A percentile compares a stretch with the other conserved stretches of the same genome.
Conservation (phyloP, 1,140 invertebrate genomes). For the Zaprionus gabonicus region DNA sequence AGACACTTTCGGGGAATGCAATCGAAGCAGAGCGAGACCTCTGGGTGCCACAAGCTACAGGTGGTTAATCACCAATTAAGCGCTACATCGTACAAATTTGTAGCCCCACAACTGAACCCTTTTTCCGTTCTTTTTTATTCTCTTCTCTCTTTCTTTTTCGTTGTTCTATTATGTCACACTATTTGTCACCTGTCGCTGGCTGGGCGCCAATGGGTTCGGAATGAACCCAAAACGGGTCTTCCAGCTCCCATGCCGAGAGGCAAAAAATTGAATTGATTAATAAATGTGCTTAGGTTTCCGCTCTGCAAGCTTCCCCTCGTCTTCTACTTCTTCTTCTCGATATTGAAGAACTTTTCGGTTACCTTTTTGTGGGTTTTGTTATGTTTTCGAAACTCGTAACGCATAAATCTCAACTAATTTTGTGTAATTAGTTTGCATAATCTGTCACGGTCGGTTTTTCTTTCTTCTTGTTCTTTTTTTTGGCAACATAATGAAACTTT, state of each 20-base stretch:
- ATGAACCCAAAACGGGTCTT: slow-evolving; percentile 47
- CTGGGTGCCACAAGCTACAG: slow-evolving; percentile 63
- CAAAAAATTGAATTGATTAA: slow-evolving; percentile 79
- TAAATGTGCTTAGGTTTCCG: slow-evolving; percentile 51
- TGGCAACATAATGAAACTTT: slow-evolving; percentile 59
- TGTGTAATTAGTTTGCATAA: slow-evolving; percentile 82
- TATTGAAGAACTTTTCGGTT: slow-evolving; percentile 36
- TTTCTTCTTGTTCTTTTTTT: slow-evolving; percentile 47
- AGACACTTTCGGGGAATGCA: slow-evolving; percentile 62
- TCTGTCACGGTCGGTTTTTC: slow-evolving; percentile 68
- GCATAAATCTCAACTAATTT: slow-evolving; percentile 82
- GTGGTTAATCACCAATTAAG: slow-evolving; percentile 84
- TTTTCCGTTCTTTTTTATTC: slow-evolving; percentile 28
- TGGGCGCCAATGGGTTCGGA: slow-evolving; percentile 27
- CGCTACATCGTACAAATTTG: slow-evolving; percentile 82
- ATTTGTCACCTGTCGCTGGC: slow-evolving; percentile 64
- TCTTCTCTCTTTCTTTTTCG: slow-evolving; percentile 6
- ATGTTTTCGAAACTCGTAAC: slow-evolving; percentile 25
- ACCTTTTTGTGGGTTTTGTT: slow-evolving; percentile 14
- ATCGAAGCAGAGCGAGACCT: slow-evolving; percentile 27
- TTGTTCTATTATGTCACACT: slow-evolving; percentile 69
- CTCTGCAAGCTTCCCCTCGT: not conserved
- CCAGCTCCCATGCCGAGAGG: slow-evolving; percentile 59
- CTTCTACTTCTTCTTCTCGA: slow-evolving; percentile 20
- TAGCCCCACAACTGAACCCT: slow-evolving; percentile 55